Percentiles rank a stretch among this genome's conserved stretches.
These are phyloP conservation scores for Tinea pellionella DNA, from an alignment of 2,888 invertebrate genomes.

Conservation along the genomic window DNA sequence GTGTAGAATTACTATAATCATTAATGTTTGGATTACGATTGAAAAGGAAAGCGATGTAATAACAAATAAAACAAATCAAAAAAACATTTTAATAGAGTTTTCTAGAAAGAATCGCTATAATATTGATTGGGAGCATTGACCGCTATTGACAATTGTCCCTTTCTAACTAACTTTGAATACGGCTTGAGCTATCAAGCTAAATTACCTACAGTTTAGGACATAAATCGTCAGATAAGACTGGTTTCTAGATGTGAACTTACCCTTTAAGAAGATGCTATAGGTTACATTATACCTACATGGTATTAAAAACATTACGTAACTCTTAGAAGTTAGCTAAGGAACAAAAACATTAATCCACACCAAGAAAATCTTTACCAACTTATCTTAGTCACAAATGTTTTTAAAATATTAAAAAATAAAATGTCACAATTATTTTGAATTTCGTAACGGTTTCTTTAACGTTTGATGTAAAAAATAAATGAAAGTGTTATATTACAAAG, in stretches of 20 bases:
- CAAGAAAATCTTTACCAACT: too few relatives aligned
- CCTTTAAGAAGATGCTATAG: conserved; percentile 5
- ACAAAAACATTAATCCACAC: neutral
- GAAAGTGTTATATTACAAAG: neutral
- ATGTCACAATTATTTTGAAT: neutral
- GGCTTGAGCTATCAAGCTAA: neutral
- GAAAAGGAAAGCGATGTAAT: too few relatives aligned
- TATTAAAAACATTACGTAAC: neutral
- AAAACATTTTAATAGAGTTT: too few relatives aligned
- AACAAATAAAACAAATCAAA: too few relatives aligned
- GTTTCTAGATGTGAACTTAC: conserved; percentile 7
- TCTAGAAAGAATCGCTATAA: neutral
- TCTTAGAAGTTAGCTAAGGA: neutral
- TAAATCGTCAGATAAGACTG: conserved; percentile 6
- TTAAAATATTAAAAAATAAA: too few relatives aligned
- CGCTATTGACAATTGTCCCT: conserved; percentile 5
- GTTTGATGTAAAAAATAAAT: neutral
- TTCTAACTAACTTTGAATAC: neutral
- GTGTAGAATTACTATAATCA: too few relatives aligned
- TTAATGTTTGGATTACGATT: too few relatives aligned
- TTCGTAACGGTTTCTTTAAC: neutral
- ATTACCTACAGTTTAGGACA: conserved; percentile 8
- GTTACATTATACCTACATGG: neutral
- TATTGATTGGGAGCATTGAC: conserved; percentile 1
- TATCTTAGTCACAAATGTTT: too few relatives aligned